Conservation (phyloP, 1,140 invertebrate genomes). For the Drosophila truncata region DNA sequence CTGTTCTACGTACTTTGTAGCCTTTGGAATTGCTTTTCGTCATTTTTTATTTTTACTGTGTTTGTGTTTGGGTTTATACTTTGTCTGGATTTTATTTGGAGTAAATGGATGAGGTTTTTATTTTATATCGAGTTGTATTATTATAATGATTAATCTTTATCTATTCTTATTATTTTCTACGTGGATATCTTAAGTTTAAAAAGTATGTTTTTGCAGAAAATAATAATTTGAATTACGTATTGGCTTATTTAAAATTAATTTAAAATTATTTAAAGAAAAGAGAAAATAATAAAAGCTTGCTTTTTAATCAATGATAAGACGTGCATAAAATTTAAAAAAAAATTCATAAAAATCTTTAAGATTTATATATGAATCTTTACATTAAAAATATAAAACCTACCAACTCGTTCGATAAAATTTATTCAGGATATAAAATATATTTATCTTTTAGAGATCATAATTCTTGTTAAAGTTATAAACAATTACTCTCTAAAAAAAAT, state of each 20-base stretch:
- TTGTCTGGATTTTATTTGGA: conserved; percentile 4
- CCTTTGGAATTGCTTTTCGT: conserved; percentile 16
- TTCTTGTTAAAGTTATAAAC: too few species aligned
- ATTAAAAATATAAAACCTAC: too few species aligned
- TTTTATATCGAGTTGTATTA: background rate
- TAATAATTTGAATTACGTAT: background rate
- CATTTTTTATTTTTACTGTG: conserved; percentile 7
- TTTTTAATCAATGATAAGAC: background rate
- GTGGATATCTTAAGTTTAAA: background rate
- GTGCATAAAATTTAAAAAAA: background rate
- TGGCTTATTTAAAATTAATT: too few species aligned
- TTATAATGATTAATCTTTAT: background rate
- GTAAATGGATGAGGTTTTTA: background rate
- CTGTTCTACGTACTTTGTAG: conserved; percentile 25
- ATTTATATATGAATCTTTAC: too few species aligned
- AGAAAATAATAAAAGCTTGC: too few species aligned
- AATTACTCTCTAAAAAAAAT: background rate
- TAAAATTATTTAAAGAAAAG: too few species aligned
- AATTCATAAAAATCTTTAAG: too few species aligned
- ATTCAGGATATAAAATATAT: background rate
- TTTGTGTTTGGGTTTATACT: conserved; percentile 18
- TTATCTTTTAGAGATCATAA: background rate
- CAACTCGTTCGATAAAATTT: too few species aligned
- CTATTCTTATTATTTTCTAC: background rate
- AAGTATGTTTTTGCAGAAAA: background rate